Evolutionary conservation across 64 coral and sea anemone genomes (phyloP).

Genomic region (Trachythela sp.): DNA sequence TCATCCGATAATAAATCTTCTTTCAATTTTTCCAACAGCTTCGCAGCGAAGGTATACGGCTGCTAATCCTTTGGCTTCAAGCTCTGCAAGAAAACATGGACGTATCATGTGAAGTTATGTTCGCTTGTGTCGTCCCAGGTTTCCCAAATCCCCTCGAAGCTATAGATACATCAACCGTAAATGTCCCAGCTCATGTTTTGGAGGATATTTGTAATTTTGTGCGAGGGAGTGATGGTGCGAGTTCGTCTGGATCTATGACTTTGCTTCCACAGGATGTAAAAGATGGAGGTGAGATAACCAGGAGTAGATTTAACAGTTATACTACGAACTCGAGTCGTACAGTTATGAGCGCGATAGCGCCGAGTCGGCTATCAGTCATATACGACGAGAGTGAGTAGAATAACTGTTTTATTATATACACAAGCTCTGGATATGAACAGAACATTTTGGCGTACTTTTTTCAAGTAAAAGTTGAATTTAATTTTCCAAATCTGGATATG

Average conservation of each 20-base stretch:
- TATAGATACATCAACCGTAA: constrained; percentile 51
- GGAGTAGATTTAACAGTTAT: too few relatives aligned
- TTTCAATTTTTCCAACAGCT: constrained; percentile 24
- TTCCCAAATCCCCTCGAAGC: constrained; percentile 74
- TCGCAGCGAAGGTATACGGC: constrained; percentile 73
- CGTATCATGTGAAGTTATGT: constrained; percentile 74
- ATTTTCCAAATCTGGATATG: too few relatives aligned
- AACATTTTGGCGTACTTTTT: too few relatives aligned
- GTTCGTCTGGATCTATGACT: not conserved
- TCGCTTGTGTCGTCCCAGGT: constrained; percentile 76
- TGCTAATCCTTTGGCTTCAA: constrained; percentile 94
- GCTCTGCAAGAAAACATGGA: constrained; percentile 69
- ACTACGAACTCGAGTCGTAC: too few relatives aligned
- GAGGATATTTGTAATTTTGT: constrained; percentile 53
- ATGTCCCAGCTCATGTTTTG: constrained; percentile 58
- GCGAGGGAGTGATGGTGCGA: not conserved
- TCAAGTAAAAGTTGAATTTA: too few relatives aligned
- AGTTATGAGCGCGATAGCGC: too few relatives aligned
- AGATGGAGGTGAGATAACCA: not conserved
- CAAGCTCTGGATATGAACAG: too few relatives aligned
- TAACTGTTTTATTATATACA: too few relatives aligned
- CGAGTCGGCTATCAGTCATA: too few relatives aligned
- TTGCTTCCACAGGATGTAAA: not conserved
- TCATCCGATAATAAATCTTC: not conserved
- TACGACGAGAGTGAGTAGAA: too few relatives aligned